A percentile compares a stretch with the other conserved stretches of the same genome.
Conservation (phyloP, 2,797 vertebrate genomes). For the Girardinus metallicus region DNA sequence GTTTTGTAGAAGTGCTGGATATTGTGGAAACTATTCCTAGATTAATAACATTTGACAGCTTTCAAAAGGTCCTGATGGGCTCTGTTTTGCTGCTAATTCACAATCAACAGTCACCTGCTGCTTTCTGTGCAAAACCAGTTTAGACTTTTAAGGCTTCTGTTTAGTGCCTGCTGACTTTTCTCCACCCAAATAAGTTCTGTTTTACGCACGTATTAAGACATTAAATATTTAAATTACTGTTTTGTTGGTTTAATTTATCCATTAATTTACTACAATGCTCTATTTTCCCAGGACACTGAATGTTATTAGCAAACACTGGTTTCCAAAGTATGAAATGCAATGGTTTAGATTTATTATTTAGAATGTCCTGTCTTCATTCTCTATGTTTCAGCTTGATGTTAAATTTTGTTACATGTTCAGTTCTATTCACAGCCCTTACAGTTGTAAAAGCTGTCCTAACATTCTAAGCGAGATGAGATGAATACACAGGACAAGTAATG, state of each 20-base stretch:
- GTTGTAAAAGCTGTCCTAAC: constrained; percentile 25
- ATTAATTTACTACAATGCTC: neutral
- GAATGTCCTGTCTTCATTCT: neutral
- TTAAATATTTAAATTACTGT: neutral
- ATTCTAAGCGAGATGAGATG: constrained; percentile 30
- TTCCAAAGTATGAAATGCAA: neutral
- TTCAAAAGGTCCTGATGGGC: constrained; percentile 7
- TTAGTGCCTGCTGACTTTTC: neutral
- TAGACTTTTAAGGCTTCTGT: neutral
- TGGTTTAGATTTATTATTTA: neutral
- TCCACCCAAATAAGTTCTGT: neutral
- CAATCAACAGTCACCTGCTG: constrained; percentile 4
- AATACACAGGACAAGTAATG: constrained; percentile 44
- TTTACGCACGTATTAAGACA: constrained; percentile 1
- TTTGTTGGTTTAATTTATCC: neutral
- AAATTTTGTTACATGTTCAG: neutral
- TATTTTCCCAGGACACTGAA: neutral
- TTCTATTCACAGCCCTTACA: neutral
- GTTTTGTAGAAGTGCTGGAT: neutral
- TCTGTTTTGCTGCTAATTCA: constrained; percentile 4
- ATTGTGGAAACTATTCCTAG: constrained; percentile 10
- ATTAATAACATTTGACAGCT: constrained; percentile 10
- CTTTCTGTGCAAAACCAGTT: constrained; percentile 1
- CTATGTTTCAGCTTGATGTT: neutral
- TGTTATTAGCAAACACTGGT: neutral